Evolutionary conservation across 2,888 invertebrate genomes (phyloP).

Genomic region (Plagodis pulveraria): DNA sequence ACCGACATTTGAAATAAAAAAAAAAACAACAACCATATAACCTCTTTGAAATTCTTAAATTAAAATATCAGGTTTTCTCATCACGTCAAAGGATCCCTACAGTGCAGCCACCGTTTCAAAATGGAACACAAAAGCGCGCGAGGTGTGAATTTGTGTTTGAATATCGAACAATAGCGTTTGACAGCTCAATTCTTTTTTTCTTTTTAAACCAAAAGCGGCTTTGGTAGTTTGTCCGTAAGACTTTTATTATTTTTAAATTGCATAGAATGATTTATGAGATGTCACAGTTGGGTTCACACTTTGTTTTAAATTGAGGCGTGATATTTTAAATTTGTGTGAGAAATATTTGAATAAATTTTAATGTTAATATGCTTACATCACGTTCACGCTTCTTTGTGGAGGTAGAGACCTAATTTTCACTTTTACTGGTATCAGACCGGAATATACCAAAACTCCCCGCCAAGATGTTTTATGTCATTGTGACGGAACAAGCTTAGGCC

Average conservation of each 20-base stretch:
- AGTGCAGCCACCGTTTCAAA: conserved; percentile 37
- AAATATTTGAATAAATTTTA: conserved; percentile 10
- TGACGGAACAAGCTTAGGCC: no score
- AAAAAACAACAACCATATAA: conserved; percentile 8
- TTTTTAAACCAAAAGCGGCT: conserved; percentile 37
- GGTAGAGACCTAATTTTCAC: no score
- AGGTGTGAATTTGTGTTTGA: conserved; percentile 58
- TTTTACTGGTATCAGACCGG: no score
- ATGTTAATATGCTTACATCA: conserved; percentile 1
- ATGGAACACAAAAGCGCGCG: conserved; percentile 39
- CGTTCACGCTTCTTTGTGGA: background rate
- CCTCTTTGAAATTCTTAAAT: conserved; percentile 36
- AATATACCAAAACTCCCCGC: no score
- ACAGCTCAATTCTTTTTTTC: conserved; percentile 64
- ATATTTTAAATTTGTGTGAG: conserved; percentile 32
- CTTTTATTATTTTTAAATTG: conserved; percentile 43
- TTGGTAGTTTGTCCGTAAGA: conserved; percentile 45
- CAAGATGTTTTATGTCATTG: no score
- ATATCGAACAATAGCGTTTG: conserved; percentile 62
- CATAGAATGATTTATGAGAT: conserved; percentile 38
- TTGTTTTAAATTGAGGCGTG: conserved; percentile 36
- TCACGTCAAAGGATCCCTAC: conserved; percentile 41
- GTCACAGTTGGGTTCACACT: conserved; percentile 32
- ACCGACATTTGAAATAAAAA: conserved; percentile 28
- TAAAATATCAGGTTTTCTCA: conserved; percentile 44